A percentile compares a stretch with the other conserved stretches of the same genome.
Conservation (phyloP, 2,888 invertebrate genomes). For the Abscondita cerata region DNA sequence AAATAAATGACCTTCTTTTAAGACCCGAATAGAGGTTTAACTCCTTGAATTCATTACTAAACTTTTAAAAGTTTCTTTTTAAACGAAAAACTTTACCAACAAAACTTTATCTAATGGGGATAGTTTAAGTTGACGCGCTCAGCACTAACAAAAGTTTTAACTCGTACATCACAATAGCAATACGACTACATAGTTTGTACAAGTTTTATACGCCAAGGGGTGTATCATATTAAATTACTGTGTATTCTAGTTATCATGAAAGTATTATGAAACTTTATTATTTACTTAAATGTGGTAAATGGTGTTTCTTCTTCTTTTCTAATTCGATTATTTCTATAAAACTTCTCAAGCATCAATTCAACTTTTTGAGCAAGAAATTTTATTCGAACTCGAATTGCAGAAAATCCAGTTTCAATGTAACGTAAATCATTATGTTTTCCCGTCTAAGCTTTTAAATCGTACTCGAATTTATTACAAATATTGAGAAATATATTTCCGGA, state of each 20-base stretch:
- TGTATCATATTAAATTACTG: neutral
- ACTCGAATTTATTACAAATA: no score
- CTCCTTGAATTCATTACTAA: constrained; percentile 44
- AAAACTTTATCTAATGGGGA: constrained; percentile 45
- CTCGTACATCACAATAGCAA: constrained; percentile 8
- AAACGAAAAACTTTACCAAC: constrained; percentile 32
- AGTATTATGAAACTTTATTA: no score
- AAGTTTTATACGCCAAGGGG: neutral
- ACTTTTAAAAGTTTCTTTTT: constrained; percentile 35
- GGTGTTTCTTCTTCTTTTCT: no score
- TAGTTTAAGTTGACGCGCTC: constrained; percentile 41
- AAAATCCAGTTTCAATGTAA: no score
- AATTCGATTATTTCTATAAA: no score
- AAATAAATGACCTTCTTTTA: constrained; percentile 36
- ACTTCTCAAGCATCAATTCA: no score
- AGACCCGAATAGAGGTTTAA: constrained; percentile 33
- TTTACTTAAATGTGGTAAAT: no score
- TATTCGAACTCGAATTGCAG: no score
- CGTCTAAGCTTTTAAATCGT: no score
- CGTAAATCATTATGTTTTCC: no score
- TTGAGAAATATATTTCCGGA: no score
- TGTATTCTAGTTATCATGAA: neutral
- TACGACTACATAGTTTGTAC: constrained; percentile 4
- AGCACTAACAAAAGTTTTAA: constrained; percentile 23
- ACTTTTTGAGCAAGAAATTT: no score